phyloP scores from a whole-genome alignment of 2,888 invertebrate genomes.

The Liposcelis brunnea region DNA sequence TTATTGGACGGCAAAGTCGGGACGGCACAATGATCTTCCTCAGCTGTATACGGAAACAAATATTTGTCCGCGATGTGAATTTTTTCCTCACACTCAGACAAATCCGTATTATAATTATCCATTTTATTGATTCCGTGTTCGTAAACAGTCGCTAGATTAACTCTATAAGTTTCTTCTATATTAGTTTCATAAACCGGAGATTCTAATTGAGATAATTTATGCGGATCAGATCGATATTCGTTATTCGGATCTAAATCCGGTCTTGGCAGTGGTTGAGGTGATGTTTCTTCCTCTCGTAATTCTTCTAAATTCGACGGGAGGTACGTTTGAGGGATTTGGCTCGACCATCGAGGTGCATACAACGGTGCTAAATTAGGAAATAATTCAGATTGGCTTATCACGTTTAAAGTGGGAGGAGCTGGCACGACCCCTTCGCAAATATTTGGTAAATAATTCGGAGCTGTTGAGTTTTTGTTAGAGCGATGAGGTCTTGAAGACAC shows the following conservation, averaged over 20 bases:
- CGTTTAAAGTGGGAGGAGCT: conserved; percentile 41
- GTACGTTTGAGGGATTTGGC: conserved; percentile 28
- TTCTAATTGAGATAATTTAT: neutral
- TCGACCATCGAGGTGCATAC: conserved; percentile 49
- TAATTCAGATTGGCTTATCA: conserved; percentile 46
- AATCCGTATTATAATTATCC: conserved; percentile 5
- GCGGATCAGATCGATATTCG: conserved; percentile 24
- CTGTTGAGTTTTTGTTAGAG: conserved; percentile 20
- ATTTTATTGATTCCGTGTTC: conserved; percentile 1
- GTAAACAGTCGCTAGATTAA: conserved; percentile 5
- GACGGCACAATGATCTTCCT: conserved; percentile 15
- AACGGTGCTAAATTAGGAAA: conserved; percentile 49
- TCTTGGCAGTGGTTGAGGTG: conserved; percentile 56
- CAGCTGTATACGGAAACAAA: conserved; percentile 56
- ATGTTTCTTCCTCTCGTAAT: conserved; percentile 22
- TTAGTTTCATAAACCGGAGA: conserved; percentile 1
- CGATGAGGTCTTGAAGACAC: conserved; percentile 28
- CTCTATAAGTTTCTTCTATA: neutral
- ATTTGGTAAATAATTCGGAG: conserved; percentile 41
- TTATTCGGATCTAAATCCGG: conserved; percentile 56
- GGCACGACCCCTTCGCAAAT: conserved; percentile 31
- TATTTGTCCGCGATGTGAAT: conserved; percentile 57
- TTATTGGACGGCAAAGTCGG: neutral
- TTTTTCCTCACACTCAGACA: conserved; percentile 24
- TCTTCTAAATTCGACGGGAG: conserved; percentile 29